A percentile compares a stretch with the other conserved stretches of the same genome.
Conservation (phyloP, 2,888 invertebrate genomes). For the Synanthedon formicaeformis region DNA sequence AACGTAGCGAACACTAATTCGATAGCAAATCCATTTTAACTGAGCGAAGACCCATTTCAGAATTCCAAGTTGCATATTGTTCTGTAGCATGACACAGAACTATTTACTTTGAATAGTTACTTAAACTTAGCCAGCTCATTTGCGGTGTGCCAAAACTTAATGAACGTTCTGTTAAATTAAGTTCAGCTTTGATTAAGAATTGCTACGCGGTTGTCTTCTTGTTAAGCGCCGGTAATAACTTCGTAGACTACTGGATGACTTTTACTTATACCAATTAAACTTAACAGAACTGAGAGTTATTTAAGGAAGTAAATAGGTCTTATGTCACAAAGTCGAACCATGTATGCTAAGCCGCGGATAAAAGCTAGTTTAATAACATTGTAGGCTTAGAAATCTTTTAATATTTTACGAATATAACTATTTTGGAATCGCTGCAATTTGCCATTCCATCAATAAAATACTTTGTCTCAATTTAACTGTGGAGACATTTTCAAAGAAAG, state of each 20-base stretch:
- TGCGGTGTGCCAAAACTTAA: constrained; percentile 30
- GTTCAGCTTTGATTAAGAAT: constrained; percentile 25
- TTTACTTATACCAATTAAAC: no score
- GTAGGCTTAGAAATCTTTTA: no score
- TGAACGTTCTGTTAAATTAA: constrained; percentile 34
- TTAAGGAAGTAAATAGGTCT: no score
- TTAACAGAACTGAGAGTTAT: no score
- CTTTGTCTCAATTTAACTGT: background rate
- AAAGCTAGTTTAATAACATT: no score
- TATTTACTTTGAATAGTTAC: constrained; percentile 35
- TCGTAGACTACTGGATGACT: background rate
- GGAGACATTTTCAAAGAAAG: constrained; percentile 2
- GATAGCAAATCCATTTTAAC: background rate
- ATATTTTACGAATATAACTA: no score
- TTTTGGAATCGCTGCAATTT: no score
- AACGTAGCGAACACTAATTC: background rate
- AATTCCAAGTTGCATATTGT: constrained; percentile 1
- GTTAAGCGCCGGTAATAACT: background rate
- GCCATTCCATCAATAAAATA: background rate
- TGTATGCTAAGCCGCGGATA: no score
- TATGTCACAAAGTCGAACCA: no score
- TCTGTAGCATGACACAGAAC: constrained; percentile 25
- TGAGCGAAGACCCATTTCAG: constrained; percentile 2
- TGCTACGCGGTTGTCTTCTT: constrained; percentile 5
- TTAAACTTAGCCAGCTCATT: constrained; percentile 37